Evolutionary conservation across 2,888 invertebrate genomes (phyloP).

Genomic region (Hydroisotoma schaefferi): DNA sequence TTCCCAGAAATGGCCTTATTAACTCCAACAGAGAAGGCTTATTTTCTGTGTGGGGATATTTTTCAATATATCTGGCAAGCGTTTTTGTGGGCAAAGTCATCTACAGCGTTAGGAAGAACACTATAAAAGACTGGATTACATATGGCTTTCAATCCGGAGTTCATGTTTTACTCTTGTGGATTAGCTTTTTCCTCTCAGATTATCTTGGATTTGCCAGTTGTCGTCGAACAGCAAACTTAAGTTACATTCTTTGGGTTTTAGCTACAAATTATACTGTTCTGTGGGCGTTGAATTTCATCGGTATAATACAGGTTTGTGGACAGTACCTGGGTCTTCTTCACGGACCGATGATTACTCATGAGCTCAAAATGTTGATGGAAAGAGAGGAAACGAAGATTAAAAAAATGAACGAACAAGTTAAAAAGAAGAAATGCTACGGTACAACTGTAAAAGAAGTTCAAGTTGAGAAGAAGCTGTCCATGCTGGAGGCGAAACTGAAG

Average conservation of each 20-base stretch:
- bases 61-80: conserved; percentile 75
- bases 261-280: conserved; percentile 61
- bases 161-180: conserved; percentile 40
- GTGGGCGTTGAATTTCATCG: conserved; percentile 52
- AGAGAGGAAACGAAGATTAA: conserved; percentile 17
- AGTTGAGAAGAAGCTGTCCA: conserved; percentile 15
- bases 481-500: conserved; percentile 25
- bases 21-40: conserved; percentile 90
- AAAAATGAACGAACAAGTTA: conserved; percentile 17
- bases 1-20: conserved; percentile 60
- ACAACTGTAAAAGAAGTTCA: conserved; percentile 13
- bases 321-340: conserved; percentile 40
- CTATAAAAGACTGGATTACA: conserved; percentile 41
- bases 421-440: conserved; percentile 6
- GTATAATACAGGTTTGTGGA: conserved; percentile 27
- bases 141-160: conserved; percentile 31
- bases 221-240: conserved; percentile 75
- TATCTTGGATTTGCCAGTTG: conserved; percentile 57
- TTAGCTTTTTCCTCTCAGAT: conserved; percentile 42
- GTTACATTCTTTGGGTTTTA: conserved; percentile 75
- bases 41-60: conserved; percentile 77
- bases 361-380: conserved; percentile 24
- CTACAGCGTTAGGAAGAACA: conserved; percentile 40
- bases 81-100: conserved; percentile 62
- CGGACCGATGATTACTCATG: conserved; percentile 42